Base-by-base conservation (phyloP, 2,888 invertebrate genomes). In the Drosophila testacea region DNA sequence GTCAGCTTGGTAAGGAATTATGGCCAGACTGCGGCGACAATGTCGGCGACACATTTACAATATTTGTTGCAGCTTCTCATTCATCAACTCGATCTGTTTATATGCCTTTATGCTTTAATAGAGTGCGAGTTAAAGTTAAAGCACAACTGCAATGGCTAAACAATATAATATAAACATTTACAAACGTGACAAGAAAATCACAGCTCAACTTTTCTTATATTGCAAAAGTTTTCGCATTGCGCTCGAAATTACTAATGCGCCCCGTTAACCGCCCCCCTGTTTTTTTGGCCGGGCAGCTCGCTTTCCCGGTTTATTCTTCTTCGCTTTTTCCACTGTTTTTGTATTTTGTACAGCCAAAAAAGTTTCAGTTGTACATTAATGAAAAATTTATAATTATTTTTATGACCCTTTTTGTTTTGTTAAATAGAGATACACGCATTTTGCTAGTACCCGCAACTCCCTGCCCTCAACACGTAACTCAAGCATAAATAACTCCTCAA, bases 191-290 rank as follows among this genome's bases (percentile, higher is more conserved):
- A 84, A 85, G 88, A 88, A 91, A 90, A 84, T 83, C 88, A 76
- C 79, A 81, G 80, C 55, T 69, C 59, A 89, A 89, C 68, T 82
- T 89, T 83, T 63, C 34, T 73, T 67, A 83, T 82, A 89, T 86
- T 89, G 81, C 81, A 69, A 90, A 90, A 91, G 76, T 90, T 90
- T 90, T 81, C 75, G 67, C 88, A 89, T 81, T 82, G 77, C 83
- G 69, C 65, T 67, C 59, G 28, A 84, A 84, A 82, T 82, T 79
- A 75, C 86, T 73, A 76, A 86, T 69, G 68, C 86, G 66, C 83
- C 79, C 69, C 69, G 51, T 57, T 47, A 52, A 41, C 63, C 65
- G 44, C 47, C 55, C 32, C 32, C 32, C 9, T 32, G 2, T 7
- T 4, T 4, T 32, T 32, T 32, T 32, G 32, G 7, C 27, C 59